A percentile compares a stretch with the other conserved stretches of the same genome.
These are phyloP conservation scores for Aphelocoma coerulescens DNA, from an alignment of 2,113 vertebrate genomes.

Conservation along the genomic window DNA sequence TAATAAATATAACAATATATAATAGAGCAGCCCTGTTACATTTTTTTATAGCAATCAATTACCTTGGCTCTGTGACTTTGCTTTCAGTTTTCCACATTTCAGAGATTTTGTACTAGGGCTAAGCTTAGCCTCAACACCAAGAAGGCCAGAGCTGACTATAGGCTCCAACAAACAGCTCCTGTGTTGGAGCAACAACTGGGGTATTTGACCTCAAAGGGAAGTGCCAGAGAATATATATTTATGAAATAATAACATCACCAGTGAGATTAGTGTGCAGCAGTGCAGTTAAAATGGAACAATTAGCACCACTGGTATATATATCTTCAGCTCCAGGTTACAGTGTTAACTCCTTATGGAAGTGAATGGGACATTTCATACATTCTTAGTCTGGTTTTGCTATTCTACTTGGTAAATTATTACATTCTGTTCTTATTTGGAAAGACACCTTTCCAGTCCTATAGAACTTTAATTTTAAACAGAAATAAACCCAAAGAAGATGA, in stretches of 20 bases:
- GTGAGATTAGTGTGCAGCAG: background rate
- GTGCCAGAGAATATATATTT: background rate
- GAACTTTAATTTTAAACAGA: background rate
- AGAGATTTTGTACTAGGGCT: background rate
- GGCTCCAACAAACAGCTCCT: background rate
- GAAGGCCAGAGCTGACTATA: background rate
- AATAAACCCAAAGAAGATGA: background rate
- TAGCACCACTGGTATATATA: background rate
- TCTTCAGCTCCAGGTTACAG: background rate
- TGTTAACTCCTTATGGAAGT: background rate
- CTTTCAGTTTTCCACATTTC: background rate
- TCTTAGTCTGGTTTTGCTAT: background rate
- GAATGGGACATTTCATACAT: background rate
- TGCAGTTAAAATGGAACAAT: background rate
- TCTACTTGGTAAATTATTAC: background rate
- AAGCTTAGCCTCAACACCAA: background rate
- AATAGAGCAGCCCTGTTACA: background rate
- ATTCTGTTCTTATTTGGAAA: background rate
- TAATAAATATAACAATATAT: background rate
- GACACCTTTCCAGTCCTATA: background rate
- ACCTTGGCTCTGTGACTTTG: background rate
- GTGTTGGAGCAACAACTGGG: background rate
- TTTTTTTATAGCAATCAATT: background rate
- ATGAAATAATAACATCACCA: background rate
- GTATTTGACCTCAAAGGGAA: background rate